Evolutionary conservation across 2,888 invertebrate species (phyloP).

Genomic region (Thecocarcelia acutangulata): DNA sequence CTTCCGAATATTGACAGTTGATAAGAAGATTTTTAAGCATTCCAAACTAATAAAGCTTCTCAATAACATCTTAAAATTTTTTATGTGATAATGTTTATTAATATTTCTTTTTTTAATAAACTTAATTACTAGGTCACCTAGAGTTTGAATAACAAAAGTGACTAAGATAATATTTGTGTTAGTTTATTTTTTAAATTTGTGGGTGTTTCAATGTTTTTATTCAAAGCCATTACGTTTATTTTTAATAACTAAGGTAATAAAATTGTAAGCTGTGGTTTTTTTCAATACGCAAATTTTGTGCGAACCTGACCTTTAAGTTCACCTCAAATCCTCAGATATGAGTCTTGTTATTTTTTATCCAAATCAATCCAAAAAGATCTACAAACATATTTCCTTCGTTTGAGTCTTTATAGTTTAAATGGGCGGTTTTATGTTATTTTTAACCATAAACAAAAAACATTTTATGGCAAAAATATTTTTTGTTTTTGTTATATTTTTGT

Average conservation of each 20-base stretch:
- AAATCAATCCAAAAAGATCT: not conserved
- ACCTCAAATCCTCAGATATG: not conserved
- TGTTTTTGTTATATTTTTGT: not conserved
- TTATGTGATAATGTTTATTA: no score
- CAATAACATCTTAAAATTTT: no score
- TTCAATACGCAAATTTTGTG: conserved; percentile 17
- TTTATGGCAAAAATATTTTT: not conserved
- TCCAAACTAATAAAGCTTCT: no score
- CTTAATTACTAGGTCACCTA: no score
- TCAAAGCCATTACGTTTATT: no score
- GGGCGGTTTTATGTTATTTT: not conserved
- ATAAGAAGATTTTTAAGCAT: no score
- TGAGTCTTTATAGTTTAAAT: not conserved
- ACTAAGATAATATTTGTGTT: no score
- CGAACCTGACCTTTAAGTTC: conserved; percentile 30
- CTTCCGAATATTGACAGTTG: no score
- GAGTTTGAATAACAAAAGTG: no score
- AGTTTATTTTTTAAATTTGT: no score
- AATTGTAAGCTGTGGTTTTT: not conserved
- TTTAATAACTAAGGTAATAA: conserved; percentile 14
- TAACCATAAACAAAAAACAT: not conserved
- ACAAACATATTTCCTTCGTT: conserved; percentile 5
- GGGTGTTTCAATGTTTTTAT: not conserved
- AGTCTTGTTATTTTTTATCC: not conserved
- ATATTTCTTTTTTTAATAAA: no score